phyloP scores from a whole-genome alignment of 2,113 vertebrate species.

The Onychostruthus taczanowskii region DNA sequence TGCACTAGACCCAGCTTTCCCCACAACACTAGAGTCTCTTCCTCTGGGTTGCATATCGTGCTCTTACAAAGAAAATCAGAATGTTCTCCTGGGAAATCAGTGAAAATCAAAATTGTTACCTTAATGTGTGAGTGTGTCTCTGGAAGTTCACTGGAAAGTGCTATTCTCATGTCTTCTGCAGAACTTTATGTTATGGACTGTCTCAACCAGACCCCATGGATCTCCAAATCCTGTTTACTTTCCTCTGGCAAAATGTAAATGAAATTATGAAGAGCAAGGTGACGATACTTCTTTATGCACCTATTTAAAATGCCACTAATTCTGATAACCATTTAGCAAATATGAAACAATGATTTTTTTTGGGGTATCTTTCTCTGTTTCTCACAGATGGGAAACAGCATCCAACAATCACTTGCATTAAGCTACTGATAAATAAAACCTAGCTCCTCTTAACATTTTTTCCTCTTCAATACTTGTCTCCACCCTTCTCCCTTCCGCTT shows the following conservation, averaged over 20 bases:
- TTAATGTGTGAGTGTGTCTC: not conserved
- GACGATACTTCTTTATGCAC: not conserved
- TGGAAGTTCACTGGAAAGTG: not conserved
- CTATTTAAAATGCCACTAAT: not conserved
- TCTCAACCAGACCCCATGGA: not conserved
- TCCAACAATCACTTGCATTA: not conserved
- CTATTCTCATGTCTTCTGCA: not conserved
- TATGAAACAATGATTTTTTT: not conserved
- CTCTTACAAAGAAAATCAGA: not conserved
- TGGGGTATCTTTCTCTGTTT: not conserved
- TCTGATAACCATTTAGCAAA: not conserved
- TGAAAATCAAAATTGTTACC: not conserved
- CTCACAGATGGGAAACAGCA: not conserved
- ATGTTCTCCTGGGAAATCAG: not conserved
- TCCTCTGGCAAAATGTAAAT: not conserved
- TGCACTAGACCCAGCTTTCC: not conserved
- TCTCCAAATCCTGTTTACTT: not conserved
- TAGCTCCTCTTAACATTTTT: not conserved
- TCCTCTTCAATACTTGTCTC: not conserved
- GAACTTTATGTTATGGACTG: rapidly evolving
- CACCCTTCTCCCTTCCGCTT: not conserved
- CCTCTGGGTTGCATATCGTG: not conserved
- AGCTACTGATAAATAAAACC: not conserved
- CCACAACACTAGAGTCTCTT: not conserved
- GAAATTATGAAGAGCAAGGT: not conserved